These are phyloP conservation scores for Centropus unirufus DNA, from an alignment of 2,113 vertebrate species.

Conservation along the genomic window DNA sequence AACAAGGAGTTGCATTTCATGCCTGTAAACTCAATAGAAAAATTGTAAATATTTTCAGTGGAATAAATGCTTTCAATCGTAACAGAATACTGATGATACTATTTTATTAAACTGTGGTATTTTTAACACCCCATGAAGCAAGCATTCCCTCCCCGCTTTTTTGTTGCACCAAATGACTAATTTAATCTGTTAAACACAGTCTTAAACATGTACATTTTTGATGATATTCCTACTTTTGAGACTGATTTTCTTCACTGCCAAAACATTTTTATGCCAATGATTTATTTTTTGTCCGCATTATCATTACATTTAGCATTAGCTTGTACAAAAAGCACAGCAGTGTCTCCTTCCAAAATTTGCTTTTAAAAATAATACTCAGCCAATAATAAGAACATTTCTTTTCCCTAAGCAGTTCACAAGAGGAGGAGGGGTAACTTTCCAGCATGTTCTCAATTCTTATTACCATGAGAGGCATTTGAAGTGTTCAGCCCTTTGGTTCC, in stretches of 20 bases:
- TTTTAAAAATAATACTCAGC: background rate
- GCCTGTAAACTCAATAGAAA: background rate
- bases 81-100: background rate
- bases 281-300: background rate
- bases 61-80: background rate
- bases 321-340: background rate
- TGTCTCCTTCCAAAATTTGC: background rate
- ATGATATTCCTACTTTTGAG: constrained; percentile 1
- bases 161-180: background rate
- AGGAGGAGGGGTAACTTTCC: background rate
- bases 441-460: background rate
- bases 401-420: background rate
- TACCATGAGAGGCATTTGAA: background rate
- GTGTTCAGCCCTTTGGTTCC: background rate
- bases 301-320: background rate
- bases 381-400: background rate
- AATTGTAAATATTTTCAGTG: background rate
- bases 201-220: background rate
- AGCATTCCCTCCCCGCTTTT: background rate
- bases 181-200: constrained; percentile 3
- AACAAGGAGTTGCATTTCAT: background rate
- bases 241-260: background rate
- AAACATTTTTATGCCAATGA: background rate
- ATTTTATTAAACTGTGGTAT: background rate
- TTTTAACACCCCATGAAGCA: background rate